Conservation (phyloP, 2,113 vertebrate genomes). For the Hemiscyllium ocellatum region DNA sequence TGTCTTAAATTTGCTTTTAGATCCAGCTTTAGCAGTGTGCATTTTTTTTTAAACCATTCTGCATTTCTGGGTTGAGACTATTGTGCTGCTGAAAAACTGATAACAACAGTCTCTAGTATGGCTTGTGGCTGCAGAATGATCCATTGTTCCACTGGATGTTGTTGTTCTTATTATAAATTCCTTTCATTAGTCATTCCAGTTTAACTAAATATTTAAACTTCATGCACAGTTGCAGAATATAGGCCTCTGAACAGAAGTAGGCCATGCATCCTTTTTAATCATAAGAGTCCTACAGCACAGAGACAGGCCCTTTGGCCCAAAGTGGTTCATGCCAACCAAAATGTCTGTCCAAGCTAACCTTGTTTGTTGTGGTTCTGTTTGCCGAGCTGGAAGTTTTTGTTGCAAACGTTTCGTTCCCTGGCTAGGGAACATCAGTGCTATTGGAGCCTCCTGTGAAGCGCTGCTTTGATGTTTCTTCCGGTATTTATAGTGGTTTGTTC, state of each 20-base stretch:
- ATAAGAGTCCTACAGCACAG: too few relatives aligned
- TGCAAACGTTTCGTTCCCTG: too few relatives aligned
- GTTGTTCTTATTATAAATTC: not conserved
- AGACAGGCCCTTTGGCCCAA: too few relatives aligned
- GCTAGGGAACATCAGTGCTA: too few relatives aligned
- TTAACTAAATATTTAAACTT: not conserved
- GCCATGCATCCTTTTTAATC: too few relatives aligned
- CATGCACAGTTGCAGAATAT: not conserved
- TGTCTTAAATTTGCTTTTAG: not conserved
- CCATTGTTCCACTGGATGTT: not conserved
- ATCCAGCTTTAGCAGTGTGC: not conserved
- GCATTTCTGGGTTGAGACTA: not conserved
- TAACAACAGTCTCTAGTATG: not conserved
- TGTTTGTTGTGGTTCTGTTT: too few relatives aligned
- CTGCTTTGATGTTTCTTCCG: too few relatives aligned
- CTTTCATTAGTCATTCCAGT: not conserved
- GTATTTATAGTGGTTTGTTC: too few relatives aligned
- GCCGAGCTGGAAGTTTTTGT: too few relatives aligned
- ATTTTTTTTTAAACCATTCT: not conserved
- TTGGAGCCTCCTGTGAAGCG: too few relatives aligned
- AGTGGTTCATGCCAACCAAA: too few relatives aligned
- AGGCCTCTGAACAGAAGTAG: not conserved
- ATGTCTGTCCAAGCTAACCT: too few relatives aligned
- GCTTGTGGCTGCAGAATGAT: not conserved
- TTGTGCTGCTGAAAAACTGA: not conserved